Base-by-base conservation (phyloP, 1,140 invertebrate genomes). In the Vanessa atalanta region DNA sequence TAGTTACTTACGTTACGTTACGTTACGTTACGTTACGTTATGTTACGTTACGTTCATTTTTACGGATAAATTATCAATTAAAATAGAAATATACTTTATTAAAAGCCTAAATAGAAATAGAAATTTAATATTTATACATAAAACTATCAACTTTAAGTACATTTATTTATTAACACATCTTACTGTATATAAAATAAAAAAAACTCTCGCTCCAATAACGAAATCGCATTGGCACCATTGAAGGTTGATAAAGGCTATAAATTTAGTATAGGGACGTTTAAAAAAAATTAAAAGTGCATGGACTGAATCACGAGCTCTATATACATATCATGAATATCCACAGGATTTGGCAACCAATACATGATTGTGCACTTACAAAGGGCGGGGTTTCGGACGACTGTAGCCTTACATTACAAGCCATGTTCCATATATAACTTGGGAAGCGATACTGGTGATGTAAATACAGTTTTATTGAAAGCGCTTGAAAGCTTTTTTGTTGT, bases 341-440 rank as follows among this genome's bases (percentile, higher is more conserved):
- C 77, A 87, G 88, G 87, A 87, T 89, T 90, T 90, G 85, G 88
- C 85, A 89, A 88, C 84, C 84, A 81, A 88, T 88, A 90, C 88
- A 90, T 79, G 88, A 88, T 83, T 89, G 82, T 90, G 88, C 88
- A 90, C 88, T 90, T 89, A 88, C 75, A 74, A 65, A 67, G 63
- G 75, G 75, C 67, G 65, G 47, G 70, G 69, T 65, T 73, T 68
- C 65, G 72, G 78, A 76, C 73, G 68, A 65, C 69, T 76, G 70
- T 73, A 72, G 64, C 75, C 70, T 79, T 76, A 72, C 53, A 74
- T 78, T 74, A 77, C 68, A 79, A 68, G 31, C 65, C 65, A 50
- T 65, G 70, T 60, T 65, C 57, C 57, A 61, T 61, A 37, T 61
- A 61, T 61, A 61, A 61, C 57, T 61, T 37, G 14, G 26, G 61